A percentile compares a stretch with the other conserved stretches of the same genome.
phyloP scores from a whole-genome alignment of 1,140 invertebrate genomes.

The Papilio machaon region DNA sequence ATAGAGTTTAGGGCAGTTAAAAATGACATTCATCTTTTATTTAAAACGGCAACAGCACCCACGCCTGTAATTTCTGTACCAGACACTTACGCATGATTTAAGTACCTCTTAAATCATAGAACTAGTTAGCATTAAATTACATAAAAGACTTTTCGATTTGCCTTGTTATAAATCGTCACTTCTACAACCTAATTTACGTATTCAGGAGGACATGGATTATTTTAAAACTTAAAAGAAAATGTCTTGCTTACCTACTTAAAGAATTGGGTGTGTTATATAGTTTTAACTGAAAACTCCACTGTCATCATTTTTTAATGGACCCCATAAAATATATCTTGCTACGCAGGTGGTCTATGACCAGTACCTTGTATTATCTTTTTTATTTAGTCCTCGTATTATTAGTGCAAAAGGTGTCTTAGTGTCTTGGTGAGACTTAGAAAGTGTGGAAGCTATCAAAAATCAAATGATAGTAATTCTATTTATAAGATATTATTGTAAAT shows the following conservation, averaged over 20 bases:
- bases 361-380: neutral
- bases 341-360: neutral
- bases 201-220: neutral
- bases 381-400: neutral
- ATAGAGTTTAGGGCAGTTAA: constrained; percentile 35
- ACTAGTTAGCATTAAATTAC: neutral
- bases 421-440: constrained; percentile 6
- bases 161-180: neutral
- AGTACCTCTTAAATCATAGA: constrained; percentile 32
- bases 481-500: constrained; percentile 69
- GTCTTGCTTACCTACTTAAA: too few relatives aligned
- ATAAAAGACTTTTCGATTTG: neutral
- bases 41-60: constrained; percentile 47
- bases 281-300: too few relatives aligned
- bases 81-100: constrained; percentile 39
- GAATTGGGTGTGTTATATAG: too few relatives aligned
- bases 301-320: too few relatives aligned
- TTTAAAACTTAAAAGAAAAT: neutral
- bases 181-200: neutral
- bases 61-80: constrained; percentile 52
- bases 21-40: constrained; percentile 39
- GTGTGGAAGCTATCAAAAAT: constrained; percentile 19
- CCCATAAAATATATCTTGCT: too few relatives aligned
- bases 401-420: neutral
- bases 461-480: constrained; percentile 48